Conservation (phyloP, 2,113 vertebrate species). For the Antennarius striatus region DNA sequence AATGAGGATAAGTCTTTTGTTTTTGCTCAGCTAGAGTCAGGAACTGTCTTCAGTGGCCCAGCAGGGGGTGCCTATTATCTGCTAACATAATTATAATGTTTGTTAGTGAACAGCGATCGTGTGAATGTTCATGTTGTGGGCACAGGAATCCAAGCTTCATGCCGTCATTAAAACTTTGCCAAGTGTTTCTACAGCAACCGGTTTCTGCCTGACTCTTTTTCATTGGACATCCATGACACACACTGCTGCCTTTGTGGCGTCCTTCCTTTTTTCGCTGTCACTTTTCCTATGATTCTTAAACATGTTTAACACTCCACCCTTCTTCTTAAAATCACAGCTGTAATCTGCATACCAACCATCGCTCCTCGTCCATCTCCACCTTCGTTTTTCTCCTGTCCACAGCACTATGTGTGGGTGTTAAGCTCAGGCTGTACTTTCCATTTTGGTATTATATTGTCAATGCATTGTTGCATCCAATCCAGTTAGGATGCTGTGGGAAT, state of each 20-base stretch:
- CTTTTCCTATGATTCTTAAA: background rate
- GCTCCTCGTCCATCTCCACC: background rate
- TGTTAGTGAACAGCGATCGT: conserved; percentile 37
- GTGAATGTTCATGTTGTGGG: conserved; percentile 31
- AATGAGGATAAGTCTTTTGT: conserved; percentile 29
- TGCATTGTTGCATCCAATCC: conserved; percentile 80
- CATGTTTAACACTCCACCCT: background rate
- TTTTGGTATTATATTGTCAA: conserved; percentile 77
- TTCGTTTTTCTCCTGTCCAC: conserved; percentile 26
- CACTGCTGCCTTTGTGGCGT: conserved; percentile 25
- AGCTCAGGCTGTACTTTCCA: conserved; percentile 77
- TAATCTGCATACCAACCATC: conserved; percentile 53
- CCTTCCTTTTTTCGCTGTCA: conserved; percentile 7
- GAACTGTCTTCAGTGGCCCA: conserved; percentile 28
- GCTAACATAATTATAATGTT: conserved; percentile 58
- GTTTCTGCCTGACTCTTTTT: conserved; percentile 33
- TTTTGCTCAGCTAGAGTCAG: conserved; percentile 37
- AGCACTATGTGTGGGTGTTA: conserved; percentile 71
- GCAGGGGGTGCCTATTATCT: conserved; percentile 62
- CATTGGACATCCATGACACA: conserved; percentile 34
- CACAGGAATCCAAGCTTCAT: conserved; percentile 56
- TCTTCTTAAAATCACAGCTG: conserved; percentile 17
- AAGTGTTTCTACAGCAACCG: conserved; percentile 67
- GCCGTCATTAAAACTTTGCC: conserved; percentile 77
- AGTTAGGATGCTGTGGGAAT: conserved; percentile 73